phyloP scores from a whole-genome alignment of 2,888 invertebrate species.

The Encarsia formosa region DNA sequence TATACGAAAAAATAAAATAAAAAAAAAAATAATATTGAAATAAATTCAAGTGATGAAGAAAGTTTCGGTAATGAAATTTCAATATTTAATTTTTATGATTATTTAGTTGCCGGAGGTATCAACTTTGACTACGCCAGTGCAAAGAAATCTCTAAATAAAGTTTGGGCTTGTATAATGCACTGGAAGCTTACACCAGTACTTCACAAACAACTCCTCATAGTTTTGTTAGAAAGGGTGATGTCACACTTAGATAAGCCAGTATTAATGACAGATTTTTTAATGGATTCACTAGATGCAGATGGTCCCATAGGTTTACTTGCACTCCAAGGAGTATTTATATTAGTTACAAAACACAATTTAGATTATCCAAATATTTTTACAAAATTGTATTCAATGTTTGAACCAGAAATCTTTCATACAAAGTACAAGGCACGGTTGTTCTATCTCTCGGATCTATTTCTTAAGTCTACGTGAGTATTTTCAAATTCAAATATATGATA shows the following conservation, averaged over 20 bases:
- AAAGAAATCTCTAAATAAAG: constrained; percentile 63
- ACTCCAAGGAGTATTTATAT: constrained; percentile 83
- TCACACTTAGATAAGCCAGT: constrained; percentile 77
- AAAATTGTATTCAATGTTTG: constrained; percentile 91
- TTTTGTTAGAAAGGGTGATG: constrained; percentile 78
- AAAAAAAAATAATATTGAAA: too few species aligned
- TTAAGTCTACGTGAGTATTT: constrained; percentile 78
- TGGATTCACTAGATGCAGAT: constrained; percentile 82
- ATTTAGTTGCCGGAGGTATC: constrained; percentile 48
- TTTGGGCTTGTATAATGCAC: constrained; percentile 74
- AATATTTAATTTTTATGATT: constrained; percentile 10
- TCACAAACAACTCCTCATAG: constrained; percentile 74
- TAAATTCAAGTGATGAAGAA: too few species aligned
- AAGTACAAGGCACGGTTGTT: constrained; percentile 86
- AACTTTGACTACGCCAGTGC: constrained; percentile 58
- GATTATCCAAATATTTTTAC: constrained; percentile 93
- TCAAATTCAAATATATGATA: neutral
- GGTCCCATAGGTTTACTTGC: constrained; percentile 86
- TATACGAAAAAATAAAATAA: too few species aligned
- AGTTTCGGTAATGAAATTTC: too few species aligned
- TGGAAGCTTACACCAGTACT: constrained; percentile 65
- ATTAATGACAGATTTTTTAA: constrained; percentile 84
- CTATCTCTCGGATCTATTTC: constrained; percentile 83
- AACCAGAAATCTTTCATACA: constrained; percentile 85
- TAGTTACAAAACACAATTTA: constrained; percentile 88